Percentiles rank a stretch among this genome's conserved stretches.
phyloP scores from a whole-genome alignment of 2,888 invertebrate species.

The Fabriciana adippe region DNA sequence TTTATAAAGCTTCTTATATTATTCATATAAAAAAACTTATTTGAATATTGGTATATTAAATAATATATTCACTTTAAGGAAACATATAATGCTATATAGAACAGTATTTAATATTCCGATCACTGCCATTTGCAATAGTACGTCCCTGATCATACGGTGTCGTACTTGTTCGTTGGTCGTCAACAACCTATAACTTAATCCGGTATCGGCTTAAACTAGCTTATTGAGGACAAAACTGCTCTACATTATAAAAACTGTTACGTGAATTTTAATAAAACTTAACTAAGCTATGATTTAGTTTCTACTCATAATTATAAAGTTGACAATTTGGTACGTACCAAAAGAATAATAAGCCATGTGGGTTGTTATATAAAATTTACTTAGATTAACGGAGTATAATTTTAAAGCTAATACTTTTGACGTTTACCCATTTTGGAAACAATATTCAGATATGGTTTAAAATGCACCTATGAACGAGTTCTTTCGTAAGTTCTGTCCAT shows the following conservation, averaged over 20 bases:
- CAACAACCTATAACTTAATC: constrained; percentile 68
- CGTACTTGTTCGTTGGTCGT: constrained; percentile 64
- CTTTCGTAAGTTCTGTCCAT: too few relatives aligned
- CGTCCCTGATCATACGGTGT: constrained; percentile 55
- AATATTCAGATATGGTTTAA: too few relatives aligned
- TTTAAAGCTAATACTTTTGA: too few relatives aligned
- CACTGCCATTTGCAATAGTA: constrained; percentile 39
- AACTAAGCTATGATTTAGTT: background rate
- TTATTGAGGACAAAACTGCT: constrained; percentile 27
- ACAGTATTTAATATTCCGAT: constrained; percentile 6
- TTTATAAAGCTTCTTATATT: background rate
- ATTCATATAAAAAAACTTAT: too few relatives aligned
- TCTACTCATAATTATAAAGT: too few relatives aligned
- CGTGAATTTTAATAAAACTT: constrained; percentile 3
- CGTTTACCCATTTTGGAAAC: too few relatives aligned
- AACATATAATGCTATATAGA: background rate
- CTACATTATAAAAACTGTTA: constrained; percentile 55
- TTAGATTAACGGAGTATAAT: too few relatives aligned
- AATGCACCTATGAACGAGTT: too few relatives aligned
- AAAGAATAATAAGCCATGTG: too few relatives aligned
- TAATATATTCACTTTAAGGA: background rate
- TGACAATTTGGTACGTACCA: too few relatives aligned
- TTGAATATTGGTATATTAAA: background rate
- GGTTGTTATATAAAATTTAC: too few relatives aligned
- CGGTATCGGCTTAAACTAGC: constrained; percentile 44